Conservation (phyloP, 2,797 vertebrate genomes). For the Epinephelus coioides region DNA sequence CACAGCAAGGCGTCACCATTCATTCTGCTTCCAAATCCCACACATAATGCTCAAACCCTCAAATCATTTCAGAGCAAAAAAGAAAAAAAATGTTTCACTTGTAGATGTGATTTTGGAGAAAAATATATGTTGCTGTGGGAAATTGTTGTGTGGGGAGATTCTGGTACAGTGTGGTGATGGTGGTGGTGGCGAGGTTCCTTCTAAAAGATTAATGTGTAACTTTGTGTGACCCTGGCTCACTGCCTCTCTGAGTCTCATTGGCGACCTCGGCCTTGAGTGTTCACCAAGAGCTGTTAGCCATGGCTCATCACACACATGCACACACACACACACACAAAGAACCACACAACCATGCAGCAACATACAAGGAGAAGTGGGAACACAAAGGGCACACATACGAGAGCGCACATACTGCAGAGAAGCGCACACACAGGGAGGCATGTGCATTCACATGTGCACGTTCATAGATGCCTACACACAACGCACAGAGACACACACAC, state of each 20-base stretch:
- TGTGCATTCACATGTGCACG: constrained; percentile 27
- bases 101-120: neutral
- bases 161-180: constrained; percentile 35
- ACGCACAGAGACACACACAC: constrained; percentile 1
- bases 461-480: constrained; percentile 24
- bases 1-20: constrained; percentile 9
- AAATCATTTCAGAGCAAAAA: neutral
- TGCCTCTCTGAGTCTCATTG: constrained; percentile 67
- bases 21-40: neutral
- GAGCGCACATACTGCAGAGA: neutral
- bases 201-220: constrained; percentile 81
- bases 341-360: constrained; percentile 32
- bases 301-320: constrained; percentile 72
- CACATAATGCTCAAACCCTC: neutral
- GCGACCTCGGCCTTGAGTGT: constrained; percentile 63
- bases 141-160: constrained; percentile 11
- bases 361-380: constrained; percentile 15
- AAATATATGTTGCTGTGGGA: neutral
- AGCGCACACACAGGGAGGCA: neutral
- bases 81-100: neutral
- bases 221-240: constrained; percentile 79
- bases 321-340: constrained; percentile 18
- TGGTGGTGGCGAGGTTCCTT: constrained; percentile 41
- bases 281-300: constrained; percentile 70
- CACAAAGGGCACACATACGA: neutral